phyloP scores from a whole-genome alignment of 2,113 vertebrate species.

The Protobothrops mucrosquamatus region DNA sequence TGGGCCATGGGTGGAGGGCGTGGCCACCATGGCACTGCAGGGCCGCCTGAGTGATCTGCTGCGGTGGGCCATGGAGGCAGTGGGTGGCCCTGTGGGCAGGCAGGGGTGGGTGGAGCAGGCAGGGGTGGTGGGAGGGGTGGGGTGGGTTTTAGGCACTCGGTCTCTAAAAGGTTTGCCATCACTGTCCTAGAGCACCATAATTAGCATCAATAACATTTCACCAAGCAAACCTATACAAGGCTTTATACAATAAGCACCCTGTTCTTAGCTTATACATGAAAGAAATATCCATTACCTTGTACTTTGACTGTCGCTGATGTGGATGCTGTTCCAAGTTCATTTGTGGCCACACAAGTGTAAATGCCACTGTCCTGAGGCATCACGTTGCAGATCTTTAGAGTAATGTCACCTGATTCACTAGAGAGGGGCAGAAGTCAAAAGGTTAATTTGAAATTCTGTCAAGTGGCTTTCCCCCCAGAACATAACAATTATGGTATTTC shows the following conservation, averaged over 20 bases:
- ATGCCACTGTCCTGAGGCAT: conserved; percentile 98
- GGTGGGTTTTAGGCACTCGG: too few species aligned
- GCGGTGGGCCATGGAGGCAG: too few species aligned
- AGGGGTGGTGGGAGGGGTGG: too few species aligned
- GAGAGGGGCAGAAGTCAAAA: neutral
- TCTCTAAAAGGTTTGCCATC: too few species aligned
- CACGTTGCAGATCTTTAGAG: conserved; percentile 93
- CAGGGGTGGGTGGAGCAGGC: too few species aligned
- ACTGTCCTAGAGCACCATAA: neutral
- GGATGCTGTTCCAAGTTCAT: conserved; percentile 85
- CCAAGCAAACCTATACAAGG: neutral
- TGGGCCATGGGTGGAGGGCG: too few species aligned
- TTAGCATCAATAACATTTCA: neutral
- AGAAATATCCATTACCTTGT: conserved; percentile 77
- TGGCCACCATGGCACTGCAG: too few species aligned
- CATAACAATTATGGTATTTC: neutral
- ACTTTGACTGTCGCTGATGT: conserved; percentile 96
- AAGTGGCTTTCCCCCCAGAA: neutral
- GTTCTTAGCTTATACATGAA: rapidly evolving
- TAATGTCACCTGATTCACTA: conserved; percentile 92
- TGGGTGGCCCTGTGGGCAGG: too few species aligned
- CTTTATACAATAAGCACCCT: rapidly evolving
- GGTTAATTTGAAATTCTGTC: conserved; percentile 10
- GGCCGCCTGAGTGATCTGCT: too few species aligned
- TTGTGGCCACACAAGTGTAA: conserved; percentile 92